Conservation (phyloP, 2,113 vertebrate genomes). For the Corythaeola cristata region DNA sequence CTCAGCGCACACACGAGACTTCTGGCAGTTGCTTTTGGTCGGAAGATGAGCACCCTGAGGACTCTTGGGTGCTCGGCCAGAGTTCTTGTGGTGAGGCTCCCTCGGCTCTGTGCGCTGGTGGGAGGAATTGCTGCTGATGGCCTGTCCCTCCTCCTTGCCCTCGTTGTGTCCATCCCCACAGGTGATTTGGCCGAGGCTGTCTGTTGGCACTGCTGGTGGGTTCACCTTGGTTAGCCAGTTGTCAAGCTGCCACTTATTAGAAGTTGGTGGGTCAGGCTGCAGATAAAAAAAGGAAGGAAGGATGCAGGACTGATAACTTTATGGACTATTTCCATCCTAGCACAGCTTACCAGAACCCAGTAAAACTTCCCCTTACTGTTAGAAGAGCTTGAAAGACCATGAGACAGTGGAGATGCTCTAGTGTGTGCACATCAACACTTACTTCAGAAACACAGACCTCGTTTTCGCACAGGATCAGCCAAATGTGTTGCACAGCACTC, state of each 20-base stretch:
- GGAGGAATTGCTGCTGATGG: not conserved
- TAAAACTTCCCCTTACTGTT: not conserved
- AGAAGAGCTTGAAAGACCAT: not conserved
- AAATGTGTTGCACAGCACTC: not conserved
- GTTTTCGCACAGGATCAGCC: not conserved
- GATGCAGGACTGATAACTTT: not conserved
- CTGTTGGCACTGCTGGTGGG: slow-evolving; percentile 65
- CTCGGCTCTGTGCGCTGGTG: slow-evolving; percentile 36
- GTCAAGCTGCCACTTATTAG: slow-evolving; percentile 85
- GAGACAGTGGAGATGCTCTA: not conserved
- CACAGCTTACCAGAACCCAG: not conserved
- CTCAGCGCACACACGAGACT: not conserved
- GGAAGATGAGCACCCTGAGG: slow-evolving; percentile 8
- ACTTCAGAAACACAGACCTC: not conserved
- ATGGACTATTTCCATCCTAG: not conserved
- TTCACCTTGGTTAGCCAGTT: slow-evolving; percentile 83
- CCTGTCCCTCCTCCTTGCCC: not conserved
- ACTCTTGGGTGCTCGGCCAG: slow-evolving; percentile 1
- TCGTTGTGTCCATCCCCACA: slow-evolving; percentile 7
- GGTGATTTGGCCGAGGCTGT: slow-evolving; percentile 28
- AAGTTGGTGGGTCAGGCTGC: slow-evolving; percentile 77
- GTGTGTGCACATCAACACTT: not conserved
- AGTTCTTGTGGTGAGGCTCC: slow-evolving; percentile 40
- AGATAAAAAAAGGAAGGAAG: slow-evolving; percentile 12
- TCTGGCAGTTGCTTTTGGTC: slow-evolving; percentile 61